Evolutionary conservation across 30 jellyfish, hydroid and myxozoan species (phyloP), one percentile per base, ranked within the genome.

Genomic region (Catostylus mosaicus): DNA sequence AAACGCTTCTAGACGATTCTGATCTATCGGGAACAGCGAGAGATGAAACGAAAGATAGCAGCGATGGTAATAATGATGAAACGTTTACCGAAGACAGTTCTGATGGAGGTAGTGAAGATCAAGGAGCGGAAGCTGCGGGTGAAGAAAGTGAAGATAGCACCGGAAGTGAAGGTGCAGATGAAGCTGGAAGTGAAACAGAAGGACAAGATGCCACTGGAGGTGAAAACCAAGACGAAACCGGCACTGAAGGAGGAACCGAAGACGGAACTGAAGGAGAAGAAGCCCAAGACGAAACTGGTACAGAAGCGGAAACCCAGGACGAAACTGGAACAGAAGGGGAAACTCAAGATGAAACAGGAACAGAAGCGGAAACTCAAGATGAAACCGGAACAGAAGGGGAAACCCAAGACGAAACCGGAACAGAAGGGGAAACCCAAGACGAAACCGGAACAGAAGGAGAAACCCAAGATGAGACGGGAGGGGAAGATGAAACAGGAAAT

Each of bases 1-100:
- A 80, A 54, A 80, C 90, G 32, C 76, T 80, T 29, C 77, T 80
- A 40, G 90, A 80, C 30, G 89, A 47, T 35, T 27, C 73, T 43
- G 89, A 66, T 29, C 19, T 67, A 18, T 2, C 77, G 3, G 52
- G 33, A 8, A 37, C 80, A 34, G 37, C 80, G 12, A 68, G 80
- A 68, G 80, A 68, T 68, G 80, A 46, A 12, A 31, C 54, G 29
- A 2, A 65, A 4, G 52, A 27, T 31, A 43, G 6, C 3, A 54
- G 50, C 20, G 54, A 31, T 29, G 64, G 57, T 7, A 37, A n/a
- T n/a, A 48, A 36, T 32, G 57, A 30, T 46, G 45, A 18, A 10
- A 29, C 57, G 3, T 24, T 8, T 22, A n/a, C 9, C 30, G 60
- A 66, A 2, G 80, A 68, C 7, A 65, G 36, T 30, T 18, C 33